These are phyloP conservation scores for Laticauda laticaudata DNA, from an alignment of 2,113 vertebrate genomes.

Conservation along the genomic window DNA sequence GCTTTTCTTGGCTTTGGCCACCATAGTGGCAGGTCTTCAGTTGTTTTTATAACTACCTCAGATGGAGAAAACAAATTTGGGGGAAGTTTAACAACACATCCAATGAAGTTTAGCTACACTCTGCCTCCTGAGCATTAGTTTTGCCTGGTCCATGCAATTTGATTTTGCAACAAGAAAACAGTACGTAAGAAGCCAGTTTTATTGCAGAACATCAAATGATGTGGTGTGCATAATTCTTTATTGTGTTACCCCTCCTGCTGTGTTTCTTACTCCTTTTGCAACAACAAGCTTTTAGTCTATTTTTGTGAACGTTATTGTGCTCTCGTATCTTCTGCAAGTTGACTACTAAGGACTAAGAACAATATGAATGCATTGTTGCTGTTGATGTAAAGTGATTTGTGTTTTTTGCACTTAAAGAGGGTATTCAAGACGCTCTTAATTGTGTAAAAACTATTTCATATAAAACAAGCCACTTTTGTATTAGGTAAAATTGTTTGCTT, in stretches of 20 bases:
- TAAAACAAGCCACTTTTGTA: conserved; percentile 78
- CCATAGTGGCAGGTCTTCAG: conserved; percentile 62
- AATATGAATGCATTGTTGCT: conserved; percentile 91
- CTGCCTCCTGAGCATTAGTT: conserved; percentile 75
- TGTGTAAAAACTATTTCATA: conserved; percentile 79
- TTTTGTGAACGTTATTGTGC: conserved; percentile 84
- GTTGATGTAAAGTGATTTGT: conserved; percentile 89
- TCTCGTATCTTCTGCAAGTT: conserved; percentile 83
- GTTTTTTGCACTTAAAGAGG: conserved; percentile 86
- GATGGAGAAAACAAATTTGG: conserved; percentile 75
- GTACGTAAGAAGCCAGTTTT: conserved; percentile 65
- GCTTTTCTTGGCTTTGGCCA: conserved; percentile 63
- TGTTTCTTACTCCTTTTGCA: conserved; percentile 66
- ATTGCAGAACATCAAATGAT: conserved; percentile 74
- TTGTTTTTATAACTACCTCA: conserved; percentile 80
- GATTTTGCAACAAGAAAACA: conserved; percentile 66
- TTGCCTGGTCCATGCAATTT: conserved; percentile 75
- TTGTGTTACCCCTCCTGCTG: conserved; percentile 75
- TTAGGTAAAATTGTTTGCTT: conserved; percentile 84
- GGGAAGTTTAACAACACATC: conserved; percentile 67
- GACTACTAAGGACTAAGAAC: conserved; percentile 91
- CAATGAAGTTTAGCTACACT: conserved; percentile 76
- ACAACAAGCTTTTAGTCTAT: conserved; percentile 80
- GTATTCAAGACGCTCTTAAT: conserved; percentile 72
- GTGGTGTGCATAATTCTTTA: conserved; percentile 82